Evolutionary conservation across 2,113 vertebrate genomes (phyloP).

Genomic region (Rhegmatorhina hoffmannsi): DNA sequence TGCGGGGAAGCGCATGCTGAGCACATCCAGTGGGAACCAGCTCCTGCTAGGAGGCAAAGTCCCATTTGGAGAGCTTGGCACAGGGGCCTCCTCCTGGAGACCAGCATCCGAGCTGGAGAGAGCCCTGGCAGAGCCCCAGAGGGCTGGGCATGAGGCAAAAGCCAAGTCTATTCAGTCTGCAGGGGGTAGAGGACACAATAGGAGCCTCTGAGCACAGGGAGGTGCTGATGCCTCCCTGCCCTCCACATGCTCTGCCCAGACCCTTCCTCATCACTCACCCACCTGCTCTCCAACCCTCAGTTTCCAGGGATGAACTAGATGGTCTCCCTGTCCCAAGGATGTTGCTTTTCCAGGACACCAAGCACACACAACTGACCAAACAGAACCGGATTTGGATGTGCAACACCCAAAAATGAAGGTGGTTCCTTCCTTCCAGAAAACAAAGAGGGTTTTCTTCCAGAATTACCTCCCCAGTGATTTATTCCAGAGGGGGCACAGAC

Average conservation of each 20-base stretch:
- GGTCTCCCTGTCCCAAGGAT: neutral
- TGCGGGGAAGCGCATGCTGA: rapidly evolving
- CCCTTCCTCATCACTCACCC: too few species aligned
- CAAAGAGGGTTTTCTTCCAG: neutral
- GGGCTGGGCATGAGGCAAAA: neutral
- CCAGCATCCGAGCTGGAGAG: neutral
- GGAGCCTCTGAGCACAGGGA: neutral
- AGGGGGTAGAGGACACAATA: rapidly evolving
- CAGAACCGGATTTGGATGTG: neutral
- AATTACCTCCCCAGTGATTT: neutral
- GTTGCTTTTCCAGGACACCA: neutral
- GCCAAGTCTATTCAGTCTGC: neutral
- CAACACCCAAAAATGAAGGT: neutral
- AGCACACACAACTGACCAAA: neutral
- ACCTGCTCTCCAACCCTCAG: neutral
- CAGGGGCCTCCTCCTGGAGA: neutral
- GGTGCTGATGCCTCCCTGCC: neutral
- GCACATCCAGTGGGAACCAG: rapidly evolving
- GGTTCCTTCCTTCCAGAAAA: neutral
- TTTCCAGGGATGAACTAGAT: neutral
- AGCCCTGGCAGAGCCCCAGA: neutral
- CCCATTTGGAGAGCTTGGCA: neutral
- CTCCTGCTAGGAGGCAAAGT: neutral
- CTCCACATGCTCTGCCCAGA: neutral
- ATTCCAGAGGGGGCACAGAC: neutral